phyloP scores from a whole-genome alignment of 2,888 invertebrate genomes.

The Conistra vaccinii region DNA sequence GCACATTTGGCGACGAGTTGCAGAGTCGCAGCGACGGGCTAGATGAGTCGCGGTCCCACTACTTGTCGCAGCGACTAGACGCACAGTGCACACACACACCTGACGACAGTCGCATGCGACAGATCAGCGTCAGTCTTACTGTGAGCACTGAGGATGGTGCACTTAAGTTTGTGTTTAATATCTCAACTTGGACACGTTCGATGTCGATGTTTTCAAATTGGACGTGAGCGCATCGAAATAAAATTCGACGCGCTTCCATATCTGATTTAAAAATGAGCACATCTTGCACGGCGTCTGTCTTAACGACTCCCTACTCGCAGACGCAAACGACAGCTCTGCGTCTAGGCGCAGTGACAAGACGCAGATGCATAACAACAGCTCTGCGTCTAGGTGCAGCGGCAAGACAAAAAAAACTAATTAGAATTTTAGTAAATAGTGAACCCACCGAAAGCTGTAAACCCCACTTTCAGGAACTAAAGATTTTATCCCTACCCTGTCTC shows the following conservation, averaged over 20 bases:
- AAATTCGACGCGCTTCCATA: too few species aligned
- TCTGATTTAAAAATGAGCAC: too few species aligned
- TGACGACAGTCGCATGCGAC: too few species aligned
- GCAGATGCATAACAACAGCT: neutral
- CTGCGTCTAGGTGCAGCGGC: too few species aligned
- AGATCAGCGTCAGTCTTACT: neutral
- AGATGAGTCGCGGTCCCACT: too few species aligned
- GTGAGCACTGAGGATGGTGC: neutral
- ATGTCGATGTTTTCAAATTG: neutral
- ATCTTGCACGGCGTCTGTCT: too few species aligned
- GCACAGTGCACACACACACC: neutral
- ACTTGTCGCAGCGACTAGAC: neutral
- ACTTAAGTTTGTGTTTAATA: neutral
- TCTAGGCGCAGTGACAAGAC: neutral
- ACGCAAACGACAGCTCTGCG: neutral
- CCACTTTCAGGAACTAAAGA: too few species aligned
- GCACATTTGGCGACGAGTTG: neutral
- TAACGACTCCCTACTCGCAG: too few species aligned
- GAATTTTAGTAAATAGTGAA: too few species aligned
- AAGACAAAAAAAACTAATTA: too few species aligned
- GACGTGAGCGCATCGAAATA: neutral
- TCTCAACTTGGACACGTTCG: neutral
- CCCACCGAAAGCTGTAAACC: too few species aligned
- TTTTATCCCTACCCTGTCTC: too few species aligned
- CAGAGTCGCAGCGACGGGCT: neutral